Evolutionary conservation across 1,140 invertebrate species (phyloP), one percentile per base, ranked within the genome.

Genomic region (Eumeta japonica): DNA sequence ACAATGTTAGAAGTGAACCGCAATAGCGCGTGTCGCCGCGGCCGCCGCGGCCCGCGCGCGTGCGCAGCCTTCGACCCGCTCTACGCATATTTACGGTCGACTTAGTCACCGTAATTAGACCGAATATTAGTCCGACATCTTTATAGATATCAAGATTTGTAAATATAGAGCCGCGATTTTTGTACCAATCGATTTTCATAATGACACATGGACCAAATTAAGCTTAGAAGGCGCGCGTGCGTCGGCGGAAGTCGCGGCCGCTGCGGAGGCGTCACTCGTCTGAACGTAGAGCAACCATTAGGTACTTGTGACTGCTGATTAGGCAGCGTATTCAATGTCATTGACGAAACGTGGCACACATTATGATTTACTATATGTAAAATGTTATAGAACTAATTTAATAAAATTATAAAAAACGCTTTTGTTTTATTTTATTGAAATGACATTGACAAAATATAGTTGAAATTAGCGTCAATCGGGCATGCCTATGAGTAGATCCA

Each of bases 301-400:
- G 64, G 57, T 64, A 59, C 57, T 54, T 55, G 54, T 61, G 57
- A 60, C 62, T 57, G 56, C 61, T 67, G 54, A 57, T 43, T 58
- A 55, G 56, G 58, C 62, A 62, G 64, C 65, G 67, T 60, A 61
- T 62, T 64, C 62, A 58, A 63, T 72, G 62, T 67, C 61, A 65
- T 65, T 72, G 59, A 67, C 54, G 61, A 63, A 61, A 64, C 53
- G 53, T 58, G 52, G 62, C 64, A 71, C 62, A 71, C n/a, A n/a
- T n/a, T 56, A 58, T 63, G 58, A 66, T 61, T 62, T 63, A 67
- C 58, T 67, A 63, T 64, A 66, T 73, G 64, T 73, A 70, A 70
- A 71, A 71, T 68, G 66, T 68, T 73, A 73, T 70, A 71, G 68
- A 71, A 71, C 70, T 68, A 71, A 73, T 73, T 68, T 73, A 73